Evolutionary conservation across 2,113 vertebrate genomes (phyloP), one percentile per base, ranked within the genome.

Genomic region (Poicephalus meyeri): DNA sequence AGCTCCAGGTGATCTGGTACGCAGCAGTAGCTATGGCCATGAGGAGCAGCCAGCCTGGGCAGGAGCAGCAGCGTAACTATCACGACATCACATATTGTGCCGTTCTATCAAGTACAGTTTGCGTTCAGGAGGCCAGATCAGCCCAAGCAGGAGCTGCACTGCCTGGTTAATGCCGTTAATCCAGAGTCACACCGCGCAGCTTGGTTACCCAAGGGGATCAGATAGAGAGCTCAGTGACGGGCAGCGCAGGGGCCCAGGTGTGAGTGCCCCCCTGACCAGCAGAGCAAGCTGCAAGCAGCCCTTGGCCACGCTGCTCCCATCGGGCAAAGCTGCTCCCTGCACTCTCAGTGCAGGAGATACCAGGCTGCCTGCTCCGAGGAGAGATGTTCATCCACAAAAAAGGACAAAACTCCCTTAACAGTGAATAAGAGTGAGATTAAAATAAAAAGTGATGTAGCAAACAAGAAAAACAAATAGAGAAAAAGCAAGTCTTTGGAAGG

Each of bases 21-120:
- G 7, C 0, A 1, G 31, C 3, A 1, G 37, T n/a, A 35, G 44
- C 35, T 20, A 71, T 0, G 0, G 56, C 25, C 35, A 46, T 23
- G 33, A 0, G 0, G 42, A 77, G 24, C 39, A 28, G 12, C 33
- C 31, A 46, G 39, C 35, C 49, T 8, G 47, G n/a, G 12, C 20
- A 17, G 41, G 16, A 52, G 42, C 52, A 46, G 44, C 21, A 44
- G 35, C 0, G 2, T 10, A 46, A 58, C 24, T 47, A 9, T 16
- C 71, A 61, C 0, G 0, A 19, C 41, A n/a, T 13, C 2, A 1
- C 4, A 3, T 6, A 25, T 1, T 19, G 23, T 2, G 0, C 16
- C 15, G 15, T 28, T 71, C 37, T 42, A 56, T 21, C 70, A 79
- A 42, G 46, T 8, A 44, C 18, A n/a, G 25, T n/a, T 55, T 56